phyloP scores from a whole-genome alignment of 2,888 invertebrate genomes.

The Drosophila algonquin region DNA sequence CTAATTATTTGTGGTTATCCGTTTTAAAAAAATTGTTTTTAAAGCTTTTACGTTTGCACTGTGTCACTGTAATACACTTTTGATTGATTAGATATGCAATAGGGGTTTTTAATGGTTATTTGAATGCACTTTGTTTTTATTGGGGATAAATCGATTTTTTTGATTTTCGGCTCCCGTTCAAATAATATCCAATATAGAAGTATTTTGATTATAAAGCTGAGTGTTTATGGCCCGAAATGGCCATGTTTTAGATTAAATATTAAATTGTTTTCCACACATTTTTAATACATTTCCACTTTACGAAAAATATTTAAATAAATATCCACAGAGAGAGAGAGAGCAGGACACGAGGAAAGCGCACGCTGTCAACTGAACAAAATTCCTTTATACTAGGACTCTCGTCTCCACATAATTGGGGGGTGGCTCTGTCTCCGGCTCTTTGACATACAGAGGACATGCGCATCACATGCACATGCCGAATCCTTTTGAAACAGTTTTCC shows the following conservation, averaged over 20 bases:
- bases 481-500: constrained; percentile 24
- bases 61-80: neutral
- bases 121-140: constrained; percentile 70
- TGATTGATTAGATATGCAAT: constrained; percentile 15
- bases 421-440: constrained; percentile 31
- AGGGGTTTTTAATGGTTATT: constrained; percentile 30
- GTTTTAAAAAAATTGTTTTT: neutral
- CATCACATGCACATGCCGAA: constrained; percentile 10
- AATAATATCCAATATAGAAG: constrained; percentile 19
- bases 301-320: constrained; percentile 35
- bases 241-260: constrained; percentile 28
- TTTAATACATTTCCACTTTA: constrained; percentile 9
- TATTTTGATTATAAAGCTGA: neutral
- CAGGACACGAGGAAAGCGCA: constrained; percentile 66
- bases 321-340: constrained; percentile 44
- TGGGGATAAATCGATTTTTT: constrained; percentile 74
- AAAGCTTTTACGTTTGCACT: neutral
- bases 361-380: constrained; percentile 77
- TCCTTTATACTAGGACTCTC: constrained; percentile 56
- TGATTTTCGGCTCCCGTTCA: constrained; percentile 50
- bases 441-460: constrained; percentile 50
- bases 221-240: constrained; percentile 20
- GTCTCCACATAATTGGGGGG: constrained; percentile 37
- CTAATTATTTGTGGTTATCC: constrained; percentile 1
- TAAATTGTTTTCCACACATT: neutral